phyloP scores from a whole-genome alignment of 2,797 vertebrate genomes.

The Chromis chromis region DNA sequence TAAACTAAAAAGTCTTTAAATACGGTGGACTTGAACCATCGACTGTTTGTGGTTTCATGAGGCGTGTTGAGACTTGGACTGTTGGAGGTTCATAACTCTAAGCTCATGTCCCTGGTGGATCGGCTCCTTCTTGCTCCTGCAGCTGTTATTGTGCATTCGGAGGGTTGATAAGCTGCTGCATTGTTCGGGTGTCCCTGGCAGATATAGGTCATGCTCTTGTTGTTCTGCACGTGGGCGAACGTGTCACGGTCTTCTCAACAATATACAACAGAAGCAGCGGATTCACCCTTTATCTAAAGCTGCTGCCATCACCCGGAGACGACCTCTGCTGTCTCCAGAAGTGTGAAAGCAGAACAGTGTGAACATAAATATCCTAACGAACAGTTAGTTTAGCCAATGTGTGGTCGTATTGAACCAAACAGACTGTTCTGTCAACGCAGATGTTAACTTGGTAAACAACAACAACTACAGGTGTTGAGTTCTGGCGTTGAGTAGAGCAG shows the following conservation, averaged over 20 bases:
- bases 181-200: slow-evolving; percentile 58
- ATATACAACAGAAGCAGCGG: slow-evolving; percentile 23
- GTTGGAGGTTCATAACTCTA: slow-evolving; percentile 22
- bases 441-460: too few species aligned
- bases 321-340: neutral
- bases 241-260: slow-evolving; percentile 30
- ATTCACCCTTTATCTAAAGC: slow-evolving; percentile 21
- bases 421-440: too few species aligned
- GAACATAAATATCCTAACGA: too few species aligned
- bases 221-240: slow-evolving; percentile 48
- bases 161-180: slow-evolving; percentile 49
- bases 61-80: slow-evolving; percentile 15
- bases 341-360: neutral
- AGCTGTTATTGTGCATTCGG: slow-evolving; percentile 47
- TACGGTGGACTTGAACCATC: neutral
- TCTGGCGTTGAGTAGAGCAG: too few species aligned
- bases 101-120: slow-evolving; percentile 41
- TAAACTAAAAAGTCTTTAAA: neutral
- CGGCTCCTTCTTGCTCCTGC: slow-evolving; percentile 44
- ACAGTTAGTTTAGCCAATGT: too few species aligned
- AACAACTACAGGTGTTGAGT: too few species aligned
- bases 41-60: neutral
- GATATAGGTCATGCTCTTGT: slow-evolving; percentile 63
- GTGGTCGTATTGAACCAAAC: too few species aligned
- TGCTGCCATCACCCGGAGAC: slow-evolving; percentile 41